A percentile compares a stretch with the other conserved stretches of the same genome.
These are phyloP conservation scores for Rhynchonema sp. DNA, from an alignment of 2,888 invertebrate genomes.

Conservation along the genomic window DNA sequence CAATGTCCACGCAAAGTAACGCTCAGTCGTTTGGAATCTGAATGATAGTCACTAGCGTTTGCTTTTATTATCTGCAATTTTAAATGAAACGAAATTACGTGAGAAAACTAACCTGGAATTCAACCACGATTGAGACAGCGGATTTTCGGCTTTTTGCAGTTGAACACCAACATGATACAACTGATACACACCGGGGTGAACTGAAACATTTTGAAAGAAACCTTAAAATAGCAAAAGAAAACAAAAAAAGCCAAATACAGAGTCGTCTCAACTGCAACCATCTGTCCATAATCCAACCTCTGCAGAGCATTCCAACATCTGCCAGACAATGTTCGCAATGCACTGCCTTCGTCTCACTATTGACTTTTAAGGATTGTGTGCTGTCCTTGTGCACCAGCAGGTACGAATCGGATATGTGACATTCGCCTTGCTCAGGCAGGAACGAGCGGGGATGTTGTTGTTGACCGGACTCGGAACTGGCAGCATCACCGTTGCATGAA, in stretches of 20 bases:
- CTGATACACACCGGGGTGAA: not conserved
- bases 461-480: too few species aligned
- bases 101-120: too few species aligned
- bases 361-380: not conserved
- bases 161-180: not conserved
- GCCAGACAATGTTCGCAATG: not conserved
- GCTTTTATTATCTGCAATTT: too few species aligned
- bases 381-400: not conserved
- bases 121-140: too few species aligned
- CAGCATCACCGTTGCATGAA: too few species aligned
- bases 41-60: too few species aligned
- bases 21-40: constrained; percentile 12
- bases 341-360: not conserved
- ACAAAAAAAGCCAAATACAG: too few species aligned
- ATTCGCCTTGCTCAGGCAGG: not conserved
- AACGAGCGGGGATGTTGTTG: too few species aligned
- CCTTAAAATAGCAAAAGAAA: too few species aligned
- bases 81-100: too few species aligned
- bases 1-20: constrained; percentile 18
- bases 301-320: not conserved
- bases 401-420: not conserved
- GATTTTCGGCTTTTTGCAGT: not conserved
- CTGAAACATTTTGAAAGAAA: too few species aligned
- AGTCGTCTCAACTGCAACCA: too few species aligned
- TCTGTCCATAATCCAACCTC: not conserved